phyloP scores from a whole-genome alignment of 2,113 vertebrate genomes.

The Struthio camelus region DNA sequence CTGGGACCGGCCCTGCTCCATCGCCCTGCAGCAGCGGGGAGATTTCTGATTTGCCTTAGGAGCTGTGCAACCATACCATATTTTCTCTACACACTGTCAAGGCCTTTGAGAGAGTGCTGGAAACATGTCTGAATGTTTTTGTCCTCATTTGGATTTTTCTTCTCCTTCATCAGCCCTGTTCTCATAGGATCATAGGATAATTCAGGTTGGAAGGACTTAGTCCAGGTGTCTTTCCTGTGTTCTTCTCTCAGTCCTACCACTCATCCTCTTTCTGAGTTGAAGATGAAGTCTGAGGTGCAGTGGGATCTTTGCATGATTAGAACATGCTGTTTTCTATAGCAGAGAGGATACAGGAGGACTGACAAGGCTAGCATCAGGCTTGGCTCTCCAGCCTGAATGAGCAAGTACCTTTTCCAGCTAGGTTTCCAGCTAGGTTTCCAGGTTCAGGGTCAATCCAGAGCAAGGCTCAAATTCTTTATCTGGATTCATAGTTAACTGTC shows the following conservation, averaged over 20 bases:
- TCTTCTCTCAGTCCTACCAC: neutral
- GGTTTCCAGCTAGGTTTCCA: neutral
- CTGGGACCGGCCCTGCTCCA: neutral
- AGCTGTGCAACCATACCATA: fast-evolving
- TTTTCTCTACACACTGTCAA: fast-evolving
- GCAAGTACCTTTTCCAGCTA: neutral
- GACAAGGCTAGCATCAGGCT: neutral
- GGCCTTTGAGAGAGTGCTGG: fast-evolving
- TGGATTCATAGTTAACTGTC: neutral
- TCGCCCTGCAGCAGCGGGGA: neutral
- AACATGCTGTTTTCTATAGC: neutral
- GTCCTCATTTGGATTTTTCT: neutral
- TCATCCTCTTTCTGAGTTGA: no score
- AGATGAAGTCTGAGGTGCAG: neutral
- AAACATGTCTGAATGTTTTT: neutral
- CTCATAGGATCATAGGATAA: neutral
- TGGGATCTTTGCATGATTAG: neutral
- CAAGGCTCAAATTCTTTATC: neutral
- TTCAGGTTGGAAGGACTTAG: neutral
- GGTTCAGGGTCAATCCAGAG: neutral
- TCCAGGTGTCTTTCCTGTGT: neutral
- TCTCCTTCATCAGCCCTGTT: neutral
- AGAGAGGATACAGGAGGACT: neutral
- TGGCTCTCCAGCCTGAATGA: neutral
- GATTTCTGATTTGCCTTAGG: neutral